Conservation (phyloP, 1,140 invertebrate genomes). For the Conus betulinus region DNA sequence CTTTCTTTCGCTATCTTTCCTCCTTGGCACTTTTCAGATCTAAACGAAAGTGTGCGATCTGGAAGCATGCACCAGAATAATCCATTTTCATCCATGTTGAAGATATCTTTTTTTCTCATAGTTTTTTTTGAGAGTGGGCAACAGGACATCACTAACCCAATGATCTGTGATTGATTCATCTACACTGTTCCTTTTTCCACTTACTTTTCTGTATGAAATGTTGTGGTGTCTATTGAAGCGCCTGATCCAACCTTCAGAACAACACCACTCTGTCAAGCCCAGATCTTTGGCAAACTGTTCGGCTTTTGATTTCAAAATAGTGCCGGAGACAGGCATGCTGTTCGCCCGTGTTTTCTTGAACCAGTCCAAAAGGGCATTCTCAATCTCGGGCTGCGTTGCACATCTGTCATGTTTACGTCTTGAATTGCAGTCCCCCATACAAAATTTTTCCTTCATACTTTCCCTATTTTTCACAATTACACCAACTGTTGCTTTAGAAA, state of each 20-base stretch:
- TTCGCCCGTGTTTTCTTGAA: too few species aligned
- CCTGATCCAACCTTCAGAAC: slow-evolving; percentile 12
- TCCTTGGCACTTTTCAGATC: too few species aligned
- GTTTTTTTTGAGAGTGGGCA: background rate
- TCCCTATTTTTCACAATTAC: too few species aligned
- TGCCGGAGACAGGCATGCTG: too few species aligned
- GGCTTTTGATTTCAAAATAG: too few species aligned
- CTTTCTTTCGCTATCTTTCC: too few species aligned
- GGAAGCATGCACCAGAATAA: background rate
- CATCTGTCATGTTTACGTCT: too few species aligned
- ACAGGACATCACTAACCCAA: slow-evolving; percentile 15
- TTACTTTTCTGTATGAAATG: slow-evolving; percentile 13
- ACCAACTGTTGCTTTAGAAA: too few species aligned
- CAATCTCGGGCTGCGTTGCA: too few species aligned
- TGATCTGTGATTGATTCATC: background rate
- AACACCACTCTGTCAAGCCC: background rate
- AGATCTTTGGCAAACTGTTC: slow-evolving; percentile 19
- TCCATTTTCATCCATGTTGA: slow-evolving; percentile 13
- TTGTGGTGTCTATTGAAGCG: background rate
- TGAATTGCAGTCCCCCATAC: too few species aligned
- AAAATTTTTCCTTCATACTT: too few species aligned
- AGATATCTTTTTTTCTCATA: background rate
- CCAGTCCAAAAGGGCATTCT: too few species aligned
- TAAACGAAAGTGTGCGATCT: background rate
- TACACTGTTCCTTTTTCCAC: background rate